A percentile compares a stretch with the other conserved stretches of the same genome.
phyloP scores from a whole-genome alignment of 1,140 invertebrate genomes.

The Lucilia cuprina region DNA sequence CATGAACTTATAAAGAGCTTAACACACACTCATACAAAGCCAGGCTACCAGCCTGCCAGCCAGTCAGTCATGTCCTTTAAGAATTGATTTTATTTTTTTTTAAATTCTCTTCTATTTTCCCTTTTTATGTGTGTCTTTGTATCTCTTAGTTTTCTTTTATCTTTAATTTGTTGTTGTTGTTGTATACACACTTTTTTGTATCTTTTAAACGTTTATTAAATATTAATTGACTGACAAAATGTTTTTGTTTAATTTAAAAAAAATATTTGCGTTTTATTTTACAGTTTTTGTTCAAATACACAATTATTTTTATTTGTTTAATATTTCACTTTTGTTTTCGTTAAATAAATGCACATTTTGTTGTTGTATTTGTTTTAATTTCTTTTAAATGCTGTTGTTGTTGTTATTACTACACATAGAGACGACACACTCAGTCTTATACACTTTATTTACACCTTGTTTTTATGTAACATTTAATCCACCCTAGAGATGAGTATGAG shows the following conservation, averaged over 20 bases:
- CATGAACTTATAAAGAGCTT: not conserved
- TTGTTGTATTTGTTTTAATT: not conserved
- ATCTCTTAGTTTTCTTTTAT: not conserved
- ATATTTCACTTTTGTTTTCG: constrained; percentile 6
- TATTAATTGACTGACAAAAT: not conserved
- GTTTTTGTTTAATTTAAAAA: not conserved
- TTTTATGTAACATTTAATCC: constrained; percentile 17
- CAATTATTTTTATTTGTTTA: not conserved
- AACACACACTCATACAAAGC: not conserved
- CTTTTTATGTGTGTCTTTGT: not conserved
- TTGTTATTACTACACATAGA: not conserved
- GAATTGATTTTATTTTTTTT: constrained; percentile 5
- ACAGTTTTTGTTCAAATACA: not conserved
- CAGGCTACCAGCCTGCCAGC: not conserved
- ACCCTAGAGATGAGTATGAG: not conserved
- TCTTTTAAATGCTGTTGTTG: not conserved
- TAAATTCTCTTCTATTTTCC: not conserved
- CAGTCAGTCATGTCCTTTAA: constrained; percentile 17
- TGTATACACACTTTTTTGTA: not conserved
- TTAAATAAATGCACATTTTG: not conserved
- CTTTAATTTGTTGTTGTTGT: not conserved
- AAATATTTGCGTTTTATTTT: not conserved
- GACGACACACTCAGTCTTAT: not conserved
- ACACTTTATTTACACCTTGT: constrained; percentile 9
- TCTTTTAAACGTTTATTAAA: not conserved